Evolutionary conservation across 2,888 invertebrate genomes (phyloP).

Genomic region (Lymantria dispar): DNA sequence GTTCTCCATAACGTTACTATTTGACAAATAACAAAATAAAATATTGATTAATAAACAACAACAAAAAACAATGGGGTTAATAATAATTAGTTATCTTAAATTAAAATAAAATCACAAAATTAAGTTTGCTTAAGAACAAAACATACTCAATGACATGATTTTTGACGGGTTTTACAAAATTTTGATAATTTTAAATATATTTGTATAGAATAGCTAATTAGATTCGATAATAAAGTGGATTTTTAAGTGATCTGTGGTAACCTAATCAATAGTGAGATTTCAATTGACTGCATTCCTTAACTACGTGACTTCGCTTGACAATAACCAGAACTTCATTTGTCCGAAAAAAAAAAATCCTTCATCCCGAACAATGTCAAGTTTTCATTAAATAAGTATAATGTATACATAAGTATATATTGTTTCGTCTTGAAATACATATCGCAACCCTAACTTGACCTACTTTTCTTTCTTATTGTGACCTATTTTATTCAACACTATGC

Average conservation of each 20-base stretch:
- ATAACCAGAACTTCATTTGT: slow-evolving; percentile 74
- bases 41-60: slow-evolving; percentile 34
- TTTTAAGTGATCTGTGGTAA: slow-evolving; percentile 54
- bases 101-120: slow-evolving; percentile 43
- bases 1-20: slow-evolving; percentile 62
- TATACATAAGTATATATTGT: slow-evolving; percentile 25
- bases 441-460: slow-evolving; percentile 65
- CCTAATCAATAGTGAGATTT: slow-evolving; percentile 57
- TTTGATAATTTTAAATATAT: slow-evolving; percentile 33
- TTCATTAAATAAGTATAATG: slow-evolving; percentile 14
- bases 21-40: slow-evolving; percentile 50
- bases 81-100: slow-evolving; percentile 33
- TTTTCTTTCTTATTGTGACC: slow-evolving; percentile 58
- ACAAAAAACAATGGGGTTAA: slow-evolving; percentile 29
- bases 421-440: slow-evolving; percentile 51
- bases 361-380: slow-evolving; percentile 24
- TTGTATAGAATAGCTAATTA: slow-evolving; percentile 41
- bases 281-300: slow-evolving; percentile 71
- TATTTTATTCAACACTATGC: slow-evolving; percentile 56
- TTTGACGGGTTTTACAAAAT: slow-evolving; percentile 26
- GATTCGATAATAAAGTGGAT: slow-evolving; percentile 43
- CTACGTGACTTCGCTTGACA: slow-evolving; percentile 58
- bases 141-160: slow-evolving; percentile 46
- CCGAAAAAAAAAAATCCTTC: slow-evolving; percentile 57
- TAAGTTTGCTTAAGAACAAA: slow-evolving; percentile 48